phyloP scores from a whole-genome alignment of 2,888 invertebrate genomes.

The Helleia helle region DNA sequence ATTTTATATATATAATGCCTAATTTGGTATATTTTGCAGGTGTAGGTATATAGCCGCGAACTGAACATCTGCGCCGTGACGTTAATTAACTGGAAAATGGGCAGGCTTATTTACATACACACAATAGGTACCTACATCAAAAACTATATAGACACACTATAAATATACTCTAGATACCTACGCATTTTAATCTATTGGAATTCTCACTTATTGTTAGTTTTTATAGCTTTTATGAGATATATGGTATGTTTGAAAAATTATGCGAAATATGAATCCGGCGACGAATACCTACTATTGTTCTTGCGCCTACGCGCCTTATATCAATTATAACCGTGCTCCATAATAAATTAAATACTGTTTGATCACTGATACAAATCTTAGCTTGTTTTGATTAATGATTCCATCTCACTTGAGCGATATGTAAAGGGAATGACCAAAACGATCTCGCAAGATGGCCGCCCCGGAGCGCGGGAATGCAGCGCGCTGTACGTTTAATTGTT shows the following conservation, averaged over 20 bases:
- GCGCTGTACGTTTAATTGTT: slow-evolving; percentile 10
- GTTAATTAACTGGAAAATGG: background rate
- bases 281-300: slow-evolving; percentile 60
- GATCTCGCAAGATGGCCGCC: slow-evolving; percentile 63
- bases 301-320: slow-evolving; percentile 59
- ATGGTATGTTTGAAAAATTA: slow-evolving; percentile 22
- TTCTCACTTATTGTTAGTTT: slow-evolving; percentile 5
- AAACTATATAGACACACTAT: background rate
- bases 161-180: background rate
- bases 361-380: slow-evolving; percentile 57
- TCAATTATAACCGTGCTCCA: slow-evolving; percentile 54
- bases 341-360: slow-evolving; percentile 68
- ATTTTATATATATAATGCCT: too few species aligned
- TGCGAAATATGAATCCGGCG: slow-evolving; percentile 40
- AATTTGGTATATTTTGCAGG: slow-evolving; percentile 1
- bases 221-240: too few species aligned
- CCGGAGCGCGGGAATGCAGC: slow-evolving; percentile 37
- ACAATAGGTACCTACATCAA: background rate
- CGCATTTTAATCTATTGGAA: background rate
- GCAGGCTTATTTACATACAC: background rate
- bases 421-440: slow-evolving; percentile 40
- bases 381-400: slow-evolving; percentile 62
- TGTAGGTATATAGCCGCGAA: background rate
- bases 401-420: slow-evolving; percentile 43
- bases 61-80: background rate